phyloP scores from a whole-genome alignment of 2,797 vertebrate species.

The Anguilla pacifica region DNA sequence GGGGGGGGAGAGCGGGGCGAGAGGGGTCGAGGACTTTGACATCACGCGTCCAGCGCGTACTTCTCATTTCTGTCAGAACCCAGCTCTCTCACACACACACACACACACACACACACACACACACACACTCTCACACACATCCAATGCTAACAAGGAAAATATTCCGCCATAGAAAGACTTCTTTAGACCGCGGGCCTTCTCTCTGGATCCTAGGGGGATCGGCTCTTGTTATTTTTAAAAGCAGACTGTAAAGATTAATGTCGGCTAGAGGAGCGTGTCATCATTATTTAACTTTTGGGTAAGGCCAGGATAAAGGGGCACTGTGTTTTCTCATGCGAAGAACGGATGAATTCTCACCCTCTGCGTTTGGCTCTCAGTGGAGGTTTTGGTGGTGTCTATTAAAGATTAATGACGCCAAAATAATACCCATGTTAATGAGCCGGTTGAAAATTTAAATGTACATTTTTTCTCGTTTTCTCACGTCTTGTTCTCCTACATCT shows the following conservation, averaged over 20 bases:
- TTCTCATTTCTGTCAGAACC: constrained; percentile 26
- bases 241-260: constrained; percentile 77
- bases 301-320: constrained; percentile 67
- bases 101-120: background rate
- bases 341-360: constrained; percentile 71
- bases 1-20: constrained; percentile 47
- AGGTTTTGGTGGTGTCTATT: constrained; percentile 52
- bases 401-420: constrained; percentile 36
- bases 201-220: constrained; percentile 60
- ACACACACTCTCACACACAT: constrained; percentile 24
- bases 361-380: constrained; percentile 38
- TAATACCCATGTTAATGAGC: constrained; percentile 41
- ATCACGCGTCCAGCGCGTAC: constrained; percentile 44
- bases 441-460: constrained; percentile 43
- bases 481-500: constrained; percentile 34
- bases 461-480: constrained; percentile 41
- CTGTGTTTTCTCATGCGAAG: constrained; percentile 70
- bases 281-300: constrained; percentile 70
- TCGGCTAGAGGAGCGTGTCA: constrained; percentile 75
- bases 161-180: constrained; percentile 36
- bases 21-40: constrained; percentile 67
- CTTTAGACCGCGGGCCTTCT: constrained; percentile 56
- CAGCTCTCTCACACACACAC: background rate
- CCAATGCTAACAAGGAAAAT: constrained; percentile 51
- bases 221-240: constrained; percentile 78